These are phyloP conservation scores for Cynoglossus semilaevis DNA, from an alignment of 2,113 vertebrate genomes.

Conservation along the genomic window DNA sequence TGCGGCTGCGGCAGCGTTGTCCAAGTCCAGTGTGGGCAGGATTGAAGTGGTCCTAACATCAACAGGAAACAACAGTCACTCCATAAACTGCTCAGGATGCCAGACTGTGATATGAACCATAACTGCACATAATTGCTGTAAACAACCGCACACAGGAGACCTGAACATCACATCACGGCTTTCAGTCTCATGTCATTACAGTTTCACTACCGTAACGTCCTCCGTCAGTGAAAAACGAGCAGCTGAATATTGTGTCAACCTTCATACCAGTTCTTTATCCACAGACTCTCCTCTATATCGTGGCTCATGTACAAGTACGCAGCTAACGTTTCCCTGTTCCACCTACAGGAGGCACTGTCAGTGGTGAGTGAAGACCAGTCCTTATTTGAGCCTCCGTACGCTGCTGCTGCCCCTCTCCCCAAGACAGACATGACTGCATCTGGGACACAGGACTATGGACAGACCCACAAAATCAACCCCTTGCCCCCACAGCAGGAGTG, in stretches of 20 bases:
- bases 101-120: slow-evolving; percentile 69
- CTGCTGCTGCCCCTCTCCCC: slow-evolving; percentile 88
- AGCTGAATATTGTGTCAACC: no score
- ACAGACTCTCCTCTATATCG: no score
- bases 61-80: slow-evolving; percentile 72
- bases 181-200: slow-evolving; percentile 19
- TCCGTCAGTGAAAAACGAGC: not conserved
- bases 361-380: slow-evolving; percentile 99
- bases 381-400: slow-evolving; percentile 94
- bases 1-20: no score
- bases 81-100: slow-evolving; percentile 65
- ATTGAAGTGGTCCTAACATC: slow-evolving; percentile 65
- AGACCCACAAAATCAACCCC: slow-evolving; percentile 96
- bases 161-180: slow-evolving; percentile 50
- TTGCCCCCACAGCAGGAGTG: slow-evolving; percentile 95
- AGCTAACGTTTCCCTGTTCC: slow-evolving; percentile 5
- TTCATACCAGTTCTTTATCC: not conserved
- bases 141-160: slow-evolving; percentile 64
- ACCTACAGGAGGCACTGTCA: slow-evolving; percentile 94
- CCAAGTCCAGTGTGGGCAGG: slow-evolving; percentile 41
- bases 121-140: slow-evolving; percentile 68
- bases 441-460: slow-evolving; percentile 93
- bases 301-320: not conserved
- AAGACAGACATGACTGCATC: slow-evolving; percentile 99
- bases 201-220: not conserved